Conservation (phyloP, 2,888 invertebrate species). For the Synergus gifuensis region DNA sequence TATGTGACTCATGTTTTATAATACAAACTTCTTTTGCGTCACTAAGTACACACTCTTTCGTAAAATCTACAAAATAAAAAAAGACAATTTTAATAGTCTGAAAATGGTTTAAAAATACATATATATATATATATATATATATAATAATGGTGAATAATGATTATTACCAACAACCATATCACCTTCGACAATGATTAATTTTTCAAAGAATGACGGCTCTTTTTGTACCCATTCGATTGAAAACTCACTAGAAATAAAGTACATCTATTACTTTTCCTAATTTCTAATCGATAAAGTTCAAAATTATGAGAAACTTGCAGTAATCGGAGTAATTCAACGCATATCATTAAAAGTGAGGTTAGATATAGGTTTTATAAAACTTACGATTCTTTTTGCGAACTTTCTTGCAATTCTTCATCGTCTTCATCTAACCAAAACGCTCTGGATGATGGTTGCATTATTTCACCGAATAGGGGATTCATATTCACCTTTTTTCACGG, state of each 20-base stretch:
- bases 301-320: neutral
- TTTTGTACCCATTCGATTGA: slow-evolving; percentile 65
- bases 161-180: slow-evolving; percentile 66
- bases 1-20: slow-evolving; percentile 61
- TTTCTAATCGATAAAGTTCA: neutral
- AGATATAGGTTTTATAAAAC: slow-evolving; percentile 43
- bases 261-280: neutral
- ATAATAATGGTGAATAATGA: neutral
- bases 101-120: neutral
- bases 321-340: neutral
- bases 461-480: slow-evolving; percentile 71
- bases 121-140: no score
- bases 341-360: slow-evolving; percentile 48
- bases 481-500: slow-evolving; percentile 49
- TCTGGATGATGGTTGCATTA: slow-evolving; percentile 71
- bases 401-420: slow-evolving; percentile 60
- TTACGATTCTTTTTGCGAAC: slow-evolving; percentile 56
- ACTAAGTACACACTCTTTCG: slow-evolving; percentile 58
- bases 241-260: slow-evolving; percentile 62
- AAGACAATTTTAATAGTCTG: slow-evolving; percentile 2
- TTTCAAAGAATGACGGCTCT: slow-evolving; percentile 63
- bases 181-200: slow-evolving; percentile 68
- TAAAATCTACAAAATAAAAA: slow-evolving; percentile 60
- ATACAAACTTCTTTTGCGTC: slow-evolving; percentile 62
- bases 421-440: slow-evolving; percentile 75